phyloP scores from a whole-genome alignment of 2,113 vertebrate genomes.

The Chionodraco myersi region DNA sequence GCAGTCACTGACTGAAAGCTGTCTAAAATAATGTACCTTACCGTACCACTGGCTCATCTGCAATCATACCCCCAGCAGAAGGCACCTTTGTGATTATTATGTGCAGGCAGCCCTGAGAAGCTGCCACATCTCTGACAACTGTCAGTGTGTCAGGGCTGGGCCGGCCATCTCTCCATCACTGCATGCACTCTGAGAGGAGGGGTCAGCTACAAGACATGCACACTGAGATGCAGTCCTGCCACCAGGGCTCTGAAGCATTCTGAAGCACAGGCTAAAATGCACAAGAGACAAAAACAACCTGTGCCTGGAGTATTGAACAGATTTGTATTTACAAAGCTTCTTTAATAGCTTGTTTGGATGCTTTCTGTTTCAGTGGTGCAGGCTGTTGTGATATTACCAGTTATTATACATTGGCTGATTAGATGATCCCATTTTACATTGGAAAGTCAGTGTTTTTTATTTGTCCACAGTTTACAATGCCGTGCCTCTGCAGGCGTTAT shows the following conservation, averaged over 20 bases:
- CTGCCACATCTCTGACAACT: no score
- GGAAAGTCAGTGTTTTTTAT: neutral
- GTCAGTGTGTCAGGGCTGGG: no score
- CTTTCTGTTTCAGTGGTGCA: no score
- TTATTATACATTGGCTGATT: neutral
- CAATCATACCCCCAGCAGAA: neutral
- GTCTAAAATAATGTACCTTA: no score
- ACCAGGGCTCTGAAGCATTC: neutral
- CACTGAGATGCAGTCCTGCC: neutral
- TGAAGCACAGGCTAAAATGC: neutral
- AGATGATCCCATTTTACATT: neutral
- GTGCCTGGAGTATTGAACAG: neutral
- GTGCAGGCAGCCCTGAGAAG: no score
- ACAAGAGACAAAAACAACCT: neutral
- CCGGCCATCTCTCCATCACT: neutral
- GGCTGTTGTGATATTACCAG: neutral
- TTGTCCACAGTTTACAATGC: neutral
- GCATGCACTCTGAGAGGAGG: neutral
- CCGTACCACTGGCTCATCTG: no score
- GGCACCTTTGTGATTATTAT: neutral
- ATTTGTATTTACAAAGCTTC: neutral
- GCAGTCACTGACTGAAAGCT: no score
- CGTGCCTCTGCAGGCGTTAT: neutral
- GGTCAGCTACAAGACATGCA: neutral
- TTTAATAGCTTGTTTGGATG: no score